Percentiles rank a stretch among this genome's conserved stretches.
phyloP scores from a whole-genome alignment of 2,888 invertebrate genomes.

The Hemistola chrysoprasaria region DNA sequence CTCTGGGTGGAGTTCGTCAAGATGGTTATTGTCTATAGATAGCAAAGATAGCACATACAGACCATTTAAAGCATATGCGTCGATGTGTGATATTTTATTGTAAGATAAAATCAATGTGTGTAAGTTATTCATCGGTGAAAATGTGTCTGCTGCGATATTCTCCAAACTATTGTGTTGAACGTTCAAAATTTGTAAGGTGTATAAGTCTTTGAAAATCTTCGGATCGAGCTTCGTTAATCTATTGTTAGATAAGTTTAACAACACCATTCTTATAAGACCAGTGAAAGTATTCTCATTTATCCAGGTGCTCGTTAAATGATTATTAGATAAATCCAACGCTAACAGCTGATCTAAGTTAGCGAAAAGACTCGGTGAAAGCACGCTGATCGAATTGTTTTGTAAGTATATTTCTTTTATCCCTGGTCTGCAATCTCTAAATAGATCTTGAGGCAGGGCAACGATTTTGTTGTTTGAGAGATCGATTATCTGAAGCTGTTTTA shows the following conservation, averaged over 20 bases:
- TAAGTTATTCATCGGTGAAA: constrained; percentile 95
- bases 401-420: constrained; percentile 94
- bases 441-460: constrained; percentile 91
- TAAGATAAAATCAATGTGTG: constrained; percentile 93
- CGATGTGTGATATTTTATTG: constrained; percentile 92
- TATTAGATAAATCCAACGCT: constrained; percentile 92
- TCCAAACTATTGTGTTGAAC: constrained; percentile 92
- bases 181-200: constrained; percentile 92
- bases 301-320: constrained; percentile 93
- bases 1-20: constrained; percentile 92
- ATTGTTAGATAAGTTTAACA: constrained; percentile 93
- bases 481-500: constrained; percentile 91
- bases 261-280: constrained; percentile 93
- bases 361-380: constrained; percentile 92
- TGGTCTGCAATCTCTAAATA: constrained; percentile 90
- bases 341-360: constrained; percentile 91
- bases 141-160: constrained; percentile 92
- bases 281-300: constrained; percentile 92
- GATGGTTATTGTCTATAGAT: constrained; percentile 92
- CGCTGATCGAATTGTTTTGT: constrained; percentile 95
- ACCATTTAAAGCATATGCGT: constrained; percentile 93
- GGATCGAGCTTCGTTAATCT: constrained; percentile 90
- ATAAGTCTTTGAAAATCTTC: constrained; percentile 92
- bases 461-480: constrained; percentile 96
- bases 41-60: constrained; percentile 92